Evolutionary conservation across 2,888 invertebrate species (phyloP), one percentile per base, ranked within the genome.

Genomic region (Lysandra bellargus): DNA sequence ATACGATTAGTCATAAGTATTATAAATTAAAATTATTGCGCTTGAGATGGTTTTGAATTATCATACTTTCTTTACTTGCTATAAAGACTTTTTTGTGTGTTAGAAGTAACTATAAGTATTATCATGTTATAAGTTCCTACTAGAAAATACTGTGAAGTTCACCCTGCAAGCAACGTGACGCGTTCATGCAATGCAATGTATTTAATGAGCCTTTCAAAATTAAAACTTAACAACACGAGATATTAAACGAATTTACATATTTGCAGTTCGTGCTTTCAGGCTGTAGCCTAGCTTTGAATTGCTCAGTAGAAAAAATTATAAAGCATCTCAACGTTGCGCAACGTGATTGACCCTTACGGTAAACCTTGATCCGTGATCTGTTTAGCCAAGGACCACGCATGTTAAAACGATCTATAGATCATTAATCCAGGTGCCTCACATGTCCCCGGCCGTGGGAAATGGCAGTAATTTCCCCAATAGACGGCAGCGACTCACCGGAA

Each of bases 401-500:
- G 12, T 64, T 30, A 12, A 30, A 30, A 64, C 33, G 69, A 69
- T 37, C 9, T 69, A 69, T 37, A 69, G 69, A 69, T 33, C 33
- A 33, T 69, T 33, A 37, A 69, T 69, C 64, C 30, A 69, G 64
- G 33, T 33, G 64, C 30, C 40, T 44, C 53, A 61, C 73, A 73
- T 72, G 57, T 64, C 69, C 64, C 74, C 61, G 53, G 49, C 33
- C 40, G 33, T 60, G 72, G 85, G 84, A 85, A 84, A 85, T 84
- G 83, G 83, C 78, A 81, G 83, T 83, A 81, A 84, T 84, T 85
- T 83, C 83, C 82, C 83, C 80, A 82, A 83, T 81, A 80, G 79
- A 76, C 79, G 82, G 80, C 79, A 81, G 80, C 76, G 79, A 78
- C 53, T 80, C 78, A 30, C 72, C 83, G 85, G 85, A 85, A 84